These are phyloP conservation scores for Zosterops hypoxanthus DNA, from an alignment of 2,113 vertebrate species.

Conservation along the genomic window DNA sequence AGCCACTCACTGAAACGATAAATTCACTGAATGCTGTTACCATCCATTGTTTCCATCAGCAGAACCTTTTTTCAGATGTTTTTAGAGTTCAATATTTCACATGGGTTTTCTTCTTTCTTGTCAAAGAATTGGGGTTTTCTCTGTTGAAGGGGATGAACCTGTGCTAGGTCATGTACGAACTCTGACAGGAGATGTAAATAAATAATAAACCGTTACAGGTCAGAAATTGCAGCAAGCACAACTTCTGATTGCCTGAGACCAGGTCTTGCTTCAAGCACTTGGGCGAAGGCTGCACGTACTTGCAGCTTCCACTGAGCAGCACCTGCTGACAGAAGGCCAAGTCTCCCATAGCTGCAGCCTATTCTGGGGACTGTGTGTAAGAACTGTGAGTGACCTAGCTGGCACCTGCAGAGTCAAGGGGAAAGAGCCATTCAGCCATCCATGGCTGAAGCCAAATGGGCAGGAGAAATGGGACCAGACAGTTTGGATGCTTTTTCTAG, in stretches of 20 bases:
- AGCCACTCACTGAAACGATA: background rate
- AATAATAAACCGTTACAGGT: background rate
- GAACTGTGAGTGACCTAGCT: background rate
- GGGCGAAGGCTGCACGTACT: background rate
- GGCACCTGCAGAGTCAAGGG: background rate
- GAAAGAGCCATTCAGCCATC: background rate
- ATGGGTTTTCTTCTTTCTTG: background rate
- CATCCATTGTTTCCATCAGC: background rate
- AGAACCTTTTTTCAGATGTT: background rate
- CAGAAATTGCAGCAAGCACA: background rate
- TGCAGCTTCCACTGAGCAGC: slow-evolving; percentile 21
- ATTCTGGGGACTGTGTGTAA: background rate
- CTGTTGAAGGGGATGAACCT: background rate
- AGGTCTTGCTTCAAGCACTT: background rate
- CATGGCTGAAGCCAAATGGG: background rate
- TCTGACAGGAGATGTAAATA: background rate
- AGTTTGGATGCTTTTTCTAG: background rate
- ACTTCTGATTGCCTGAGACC: background rate
- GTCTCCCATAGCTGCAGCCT: background rate
- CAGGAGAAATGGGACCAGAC: background rate
- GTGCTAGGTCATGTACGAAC: background rate
- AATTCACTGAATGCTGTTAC: background rate
- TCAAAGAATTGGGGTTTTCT: background rate
- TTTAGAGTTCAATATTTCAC: background rate
- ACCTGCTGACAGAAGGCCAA: background rate